Conservation (phyloP, 2,888 invertebrate species). For the Macrostomum cliftonense region DNA sequence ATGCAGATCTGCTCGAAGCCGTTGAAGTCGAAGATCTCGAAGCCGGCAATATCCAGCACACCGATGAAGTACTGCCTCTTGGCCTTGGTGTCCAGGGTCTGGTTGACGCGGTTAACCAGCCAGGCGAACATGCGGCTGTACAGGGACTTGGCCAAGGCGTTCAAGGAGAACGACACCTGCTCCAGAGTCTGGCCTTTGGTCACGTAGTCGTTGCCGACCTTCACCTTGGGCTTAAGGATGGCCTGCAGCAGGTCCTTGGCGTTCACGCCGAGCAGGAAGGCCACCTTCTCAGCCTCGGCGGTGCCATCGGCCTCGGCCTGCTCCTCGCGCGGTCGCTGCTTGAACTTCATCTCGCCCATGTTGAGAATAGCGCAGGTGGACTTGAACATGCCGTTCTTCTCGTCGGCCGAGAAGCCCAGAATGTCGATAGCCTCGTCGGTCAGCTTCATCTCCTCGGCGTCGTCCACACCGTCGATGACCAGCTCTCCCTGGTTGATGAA, state of each 20-base stretch:
- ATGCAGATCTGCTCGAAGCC: slow-evolving; percentile 90
- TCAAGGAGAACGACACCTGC: slow-evolving; percentile 40
- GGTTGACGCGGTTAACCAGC: slow-evolving; percentile 97
- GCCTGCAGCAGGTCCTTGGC: slow-evolving; percentile 58
- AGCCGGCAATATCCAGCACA: slow-evolving; percentile 99
- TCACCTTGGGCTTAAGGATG: slow-evolving; percentile 79
- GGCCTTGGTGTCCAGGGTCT: slow-evolving; percentile 92
- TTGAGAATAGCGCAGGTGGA: slow-evolving; percentile 96
- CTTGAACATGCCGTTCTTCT: slow-evolving; percentile 89
- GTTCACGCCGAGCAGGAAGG: slow-evolving; percentile 74
- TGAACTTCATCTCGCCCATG: slow-evolving; percentile 99
- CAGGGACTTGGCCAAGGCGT: slow-evolving; percentile 40
- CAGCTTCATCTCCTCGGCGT: slow-evolving; percentile 64
- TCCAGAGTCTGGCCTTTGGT: slow-evolving; percentile 94
- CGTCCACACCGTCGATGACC: slow-evolving; percentile 81
- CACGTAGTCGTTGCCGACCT: slow-evolving; percentile 87
- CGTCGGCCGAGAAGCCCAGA: slow-evolving; percentile 77
- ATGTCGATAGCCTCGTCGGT: slow-evolving; percentile 77
- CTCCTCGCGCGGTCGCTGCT: slow-evolving; percentile 99
- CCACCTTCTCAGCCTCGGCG: slow-evolving; percentile 68
- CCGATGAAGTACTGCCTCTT: slow-evolving; percentile 98
- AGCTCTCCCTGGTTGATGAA: slow-evolving; percentile 86
- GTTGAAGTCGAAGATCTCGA: slow-evolving; percentile 83
- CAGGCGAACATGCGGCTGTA: slow-evolving; percentile 46
- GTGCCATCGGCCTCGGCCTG: slow-evolving; percentile 45